Evolutionary conservation across 2,888 invertebrate genomes (phyloP), one percentile per base, ranked within the genome.

Genomic region (Meloe dianella): DNA sequence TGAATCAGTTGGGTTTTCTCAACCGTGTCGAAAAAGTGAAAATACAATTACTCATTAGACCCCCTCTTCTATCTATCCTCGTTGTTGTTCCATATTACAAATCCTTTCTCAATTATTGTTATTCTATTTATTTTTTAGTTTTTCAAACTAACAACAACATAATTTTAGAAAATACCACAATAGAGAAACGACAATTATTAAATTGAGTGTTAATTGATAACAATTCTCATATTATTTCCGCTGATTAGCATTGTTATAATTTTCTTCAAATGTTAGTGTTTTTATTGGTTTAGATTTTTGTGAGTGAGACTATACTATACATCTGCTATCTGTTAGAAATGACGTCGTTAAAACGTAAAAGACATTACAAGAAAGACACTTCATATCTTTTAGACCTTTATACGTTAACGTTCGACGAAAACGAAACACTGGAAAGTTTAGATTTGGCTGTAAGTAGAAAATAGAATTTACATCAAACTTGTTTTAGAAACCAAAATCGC

Each of bases 281-380:
- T 35, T 24, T 41, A 60, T 30, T 62, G 62, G 59, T 68, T 30
- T n/a, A 5, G 17, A 68, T 63, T 63, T 61, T 56, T 61, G 63
- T 57, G 22, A 5, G 54, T n/a, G 54, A n/a, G n/a, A 51, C 10
- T 24, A 20, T 9, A 24, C 24, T 24, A 47, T 20, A 51, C 24
- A 22, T 51, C 24, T 22, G 22, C 27, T 54, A 54, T 54, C 54
- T 41, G 5, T 14, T 65, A n/a, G 67, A 70, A 68, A 80, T 81
- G 81, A 75, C 86, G 76, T 83, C 83, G 71, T 75, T 82, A 71
- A 83, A 83, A 71, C 77, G 83, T 59, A 86, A 90, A 83, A 88
- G 93, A 78, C 93, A 94, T 84, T 94, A 94, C 82, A 94, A 94
- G 85, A 94, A 94, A 85, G 94, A 94, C 81, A 92, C 93, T 57